These are phyloP conservation scores for Heptranchias perlo DNA, from an alignment of 2,113 vertebrate species.

Conservation along the genomic window DNA sequence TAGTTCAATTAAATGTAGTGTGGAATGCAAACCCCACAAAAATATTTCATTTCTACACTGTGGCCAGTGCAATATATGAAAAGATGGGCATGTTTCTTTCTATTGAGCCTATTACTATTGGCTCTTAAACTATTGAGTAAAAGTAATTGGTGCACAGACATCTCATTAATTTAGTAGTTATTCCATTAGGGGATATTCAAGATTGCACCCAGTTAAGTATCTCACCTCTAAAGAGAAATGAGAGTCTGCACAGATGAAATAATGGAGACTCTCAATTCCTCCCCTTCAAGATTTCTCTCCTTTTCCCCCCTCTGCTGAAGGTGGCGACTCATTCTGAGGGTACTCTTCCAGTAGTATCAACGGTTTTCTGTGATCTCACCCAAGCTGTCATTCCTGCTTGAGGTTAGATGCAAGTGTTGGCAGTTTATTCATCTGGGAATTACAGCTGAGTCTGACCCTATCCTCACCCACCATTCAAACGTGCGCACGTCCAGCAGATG, in stretches of 20 bases:
- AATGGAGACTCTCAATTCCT: background rate
- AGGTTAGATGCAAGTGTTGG: background rate
- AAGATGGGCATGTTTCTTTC: background rate
- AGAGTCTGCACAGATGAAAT: background rate
- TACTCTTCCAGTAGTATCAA: background rate
- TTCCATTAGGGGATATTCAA: background rate
- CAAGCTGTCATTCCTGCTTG: background rate
- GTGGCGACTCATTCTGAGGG: background rate
- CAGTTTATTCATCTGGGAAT: background rate
- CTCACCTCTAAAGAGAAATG: background rate
- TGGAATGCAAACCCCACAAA: background rate
- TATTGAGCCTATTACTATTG: background rate
- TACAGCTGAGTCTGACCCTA: background rate
- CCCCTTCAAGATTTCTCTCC: background rate
- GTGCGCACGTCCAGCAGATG: background rate
- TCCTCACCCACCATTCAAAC: background rate
- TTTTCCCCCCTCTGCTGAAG: background rate
- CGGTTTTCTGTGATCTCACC: background rate
- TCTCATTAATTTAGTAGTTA: background rate
- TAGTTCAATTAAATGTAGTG: background rate
- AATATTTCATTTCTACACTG: background rate
- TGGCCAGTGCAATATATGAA: background rate
- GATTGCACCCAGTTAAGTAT: background rate
- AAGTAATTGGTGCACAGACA: background rate
- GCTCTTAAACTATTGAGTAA: background rate